These are phyloP conservation scores for Ashinkailepas kermadecensis DNA, from an alignment of 2,888 invertebrate genomes.

Conservation along the genomic window DNA sequence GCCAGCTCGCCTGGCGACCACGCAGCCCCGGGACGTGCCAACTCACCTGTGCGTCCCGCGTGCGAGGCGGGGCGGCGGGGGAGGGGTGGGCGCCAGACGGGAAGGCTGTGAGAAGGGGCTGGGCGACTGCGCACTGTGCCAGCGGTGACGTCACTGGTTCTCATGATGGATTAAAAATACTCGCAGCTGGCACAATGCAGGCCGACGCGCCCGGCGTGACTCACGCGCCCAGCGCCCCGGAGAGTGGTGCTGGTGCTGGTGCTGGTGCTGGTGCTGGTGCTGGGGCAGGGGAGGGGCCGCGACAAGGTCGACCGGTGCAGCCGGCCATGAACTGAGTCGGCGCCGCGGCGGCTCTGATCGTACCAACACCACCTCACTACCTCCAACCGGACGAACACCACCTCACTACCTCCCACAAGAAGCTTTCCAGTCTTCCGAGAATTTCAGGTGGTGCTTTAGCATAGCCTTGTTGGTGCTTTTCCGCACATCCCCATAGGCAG, in stretches of 20 bases:
- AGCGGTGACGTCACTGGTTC: not conserved
- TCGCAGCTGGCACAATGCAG: constrained; percentile 2
- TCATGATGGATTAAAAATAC: constrained; percentile 20
- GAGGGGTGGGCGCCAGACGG: not conserved
- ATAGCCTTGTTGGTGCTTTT: no score
- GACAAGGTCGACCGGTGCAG: not conserved
- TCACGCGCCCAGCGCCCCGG: not conserved
- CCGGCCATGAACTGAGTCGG: not conserved
- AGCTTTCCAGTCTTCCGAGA: no score
- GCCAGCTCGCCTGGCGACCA: not conserved
- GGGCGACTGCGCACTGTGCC: not conserved
- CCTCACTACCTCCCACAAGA: no score
- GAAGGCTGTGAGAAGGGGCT: not conserved
- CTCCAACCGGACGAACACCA: no score
- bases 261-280: no score
- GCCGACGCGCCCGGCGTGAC: not conserved
- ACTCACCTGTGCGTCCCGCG: not conserved
- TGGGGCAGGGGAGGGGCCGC: not conserved
- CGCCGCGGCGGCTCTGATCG: no score
- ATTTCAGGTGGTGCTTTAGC: no score
- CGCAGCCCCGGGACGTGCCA: not conserved
- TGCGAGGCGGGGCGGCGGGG: not conserved
- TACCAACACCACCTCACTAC: no score
- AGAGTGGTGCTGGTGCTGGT: no score
- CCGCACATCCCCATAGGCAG: no score